These are phyloP conservation scores for Ctenopoma kingsleyae DNA, from an alignment of 2,797 vertebrate species.

Conservation along the genomic window DNA sequence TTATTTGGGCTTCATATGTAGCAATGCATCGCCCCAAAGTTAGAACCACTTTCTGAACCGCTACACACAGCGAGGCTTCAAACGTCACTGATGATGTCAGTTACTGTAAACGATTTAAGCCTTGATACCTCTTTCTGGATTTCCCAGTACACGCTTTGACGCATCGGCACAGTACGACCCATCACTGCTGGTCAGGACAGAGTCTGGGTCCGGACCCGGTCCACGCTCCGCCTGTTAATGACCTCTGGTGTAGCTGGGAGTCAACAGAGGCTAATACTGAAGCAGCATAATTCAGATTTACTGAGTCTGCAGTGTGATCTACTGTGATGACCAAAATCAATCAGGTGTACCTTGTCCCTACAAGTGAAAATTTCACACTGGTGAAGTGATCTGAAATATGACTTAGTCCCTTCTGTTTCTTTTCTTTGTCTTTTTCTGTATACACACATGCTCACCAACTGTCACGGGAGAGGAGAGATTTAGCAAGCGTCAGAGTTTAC, in stretches of 20 bases:
- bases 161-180: no score
- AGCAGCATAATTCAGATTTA: conserved; percentile 63
- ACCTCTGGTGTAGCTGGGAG: neutral
- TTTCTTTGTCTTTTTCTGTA: conserved; percentile 14
- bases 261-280: conserved; percentile 31
- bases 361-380: conserved; percentile 22
- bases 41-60: no score
- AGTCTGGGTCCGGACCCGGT: no score
- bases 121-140: no score
- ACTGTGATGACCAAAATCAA: conserved; percentile 63
- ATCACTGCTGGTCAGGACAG: no score
- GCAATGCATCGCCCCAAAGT: no score
- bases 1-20: no score
- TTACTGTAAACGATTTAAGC: no score
- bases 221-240: no score
- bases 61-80: no score
- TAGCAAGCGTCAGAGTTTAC: conserved; percentile 47
- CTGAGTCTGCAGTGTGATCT: conserved; percentile 58
- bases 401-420: conserved; percentile 34
- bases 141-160: no score
- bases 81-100: no score
- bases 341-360: conserved; percentile 31
- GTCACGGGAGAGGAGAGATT: conserved; percentile 38
- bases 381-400: conserved; percentile 43
- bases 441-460: neutral